Percentiles rank a stretch among this genome's conserved stretches.
phyloP scores from a whole-genome alignment of 37 sponge, comb jelly and placozoan genomes.

The Chondrosia reniformis region DNA sequence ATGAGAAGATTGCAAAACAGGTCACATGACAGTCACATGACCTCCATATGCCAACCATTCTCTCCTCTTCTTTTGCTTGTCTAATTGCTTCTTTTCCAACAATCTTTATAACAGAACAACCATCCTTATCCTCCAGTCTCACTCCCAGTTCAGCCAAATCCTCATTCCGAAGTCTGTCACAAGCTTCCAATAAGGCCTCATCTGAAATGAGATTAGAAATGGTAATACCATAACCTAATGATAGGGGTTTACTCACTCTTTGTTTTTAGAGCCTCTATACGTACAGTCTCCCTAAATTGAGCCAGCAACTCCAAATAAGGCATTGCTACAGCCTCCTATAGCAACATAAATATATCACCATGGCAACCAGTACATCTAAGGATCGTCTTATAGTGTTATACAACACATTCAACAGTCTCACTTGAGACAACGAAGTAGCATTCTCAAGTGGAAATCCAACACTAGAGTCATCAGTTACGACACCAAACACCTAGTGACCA shows the following conservation, averaged over 20 bases:
- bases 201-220: constrained; percentile 18
- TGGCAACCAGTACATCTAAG: too few species aligned
- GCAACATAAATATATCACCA: too few species aligned
- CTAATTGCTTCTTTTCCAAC: constrained; percentile 68
- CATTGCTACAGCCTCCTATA: constrained; percentile 58
- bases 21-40: too few species aligned
- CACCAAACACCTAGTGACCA: too few species aligned
- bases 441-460: too few species aligned
- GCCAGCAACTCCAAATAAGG: constrained; percentile 68
- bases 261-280: constrained; percentile 48
- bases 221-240: background rate
- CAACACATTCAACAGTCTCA: too few species aligned
- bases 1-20: too few species aligned
- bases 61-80: constrained; percentile 48
- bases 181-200: constrained; percentile 48
- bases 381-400: too few species aligned
- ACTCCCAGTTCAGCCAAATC: constrained; percentile 81
- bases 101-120: constrained; percentile 63
- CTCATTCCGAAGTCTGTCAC: constrained; percentile 83
- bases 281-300: constrained; percentile 85
- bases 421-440: too few species aligned
- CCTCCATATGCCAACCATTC: constrained; percentile 33
- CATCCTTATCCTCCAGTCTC: constrained; percentile 87
- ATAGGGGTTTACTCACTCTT: constrained; percentile 51
- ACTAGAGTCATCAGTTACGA: too few species aligned